A percentile compares a stretch with the other conserved stretches of the same genome.
Conservation (phyloP, 2,113 vertebrate species). For the Indicator maculatus region DNA sequence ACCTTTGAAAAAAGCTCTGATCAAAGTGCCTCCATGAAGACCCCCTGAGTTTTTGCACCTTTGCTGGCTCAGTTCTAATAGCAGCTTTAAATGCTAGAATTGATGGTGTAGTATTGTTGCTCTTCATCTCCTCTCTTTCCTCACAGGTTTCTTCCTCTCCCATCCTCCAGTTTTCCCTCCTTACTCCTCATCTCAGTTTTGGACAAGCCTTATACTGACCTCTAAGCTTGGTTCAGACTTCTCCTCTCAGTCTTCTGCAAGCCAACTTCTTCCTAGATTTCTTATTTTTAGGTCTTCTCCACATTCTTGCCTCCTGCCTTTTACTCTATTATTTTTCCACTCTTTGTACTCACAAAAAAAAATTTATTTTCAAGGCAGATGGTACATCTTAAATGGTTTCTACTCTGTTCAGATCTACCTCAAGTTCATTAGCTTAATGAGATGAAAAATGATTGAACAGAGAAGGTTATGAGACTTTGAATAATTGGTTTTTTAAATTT, state of each 20-base stretch:
- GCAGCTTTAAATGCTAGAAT: not conserved
- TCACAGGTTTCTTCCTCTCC: not conserved
- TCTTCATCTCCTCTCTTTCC: not conserved
- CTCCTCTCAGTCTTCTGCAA: not conserved
- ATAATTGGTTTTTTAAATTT: slow-evolving; percentile 60
- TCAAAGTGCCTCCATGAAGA: not conserved
- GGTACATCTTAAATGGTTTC: not conserved
- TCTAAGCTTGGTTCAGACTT: not conserved
- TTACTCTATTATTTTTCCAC: not conserved
- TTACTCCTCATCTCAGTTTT: not conserved
- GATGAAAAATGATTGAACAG: slow-evolving; percentile 14
- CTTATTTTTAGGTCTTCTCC: not conserved
- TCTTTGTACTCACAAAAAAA: not conserved
- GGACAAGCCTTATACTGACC: not conserved
- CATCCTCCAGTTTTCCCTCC: not conserved
- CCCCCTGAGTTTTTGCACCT: not conserved
- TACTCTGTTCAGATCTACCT: not conserved
- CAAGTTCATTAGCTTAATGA: slow-evolving; percentile 53
- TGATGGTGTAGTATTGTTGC: not conserved
- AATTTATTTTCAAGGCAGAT: not conserved
- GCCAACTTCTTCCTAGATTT: not conserved
- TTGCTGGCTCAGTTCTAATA: not conserved
- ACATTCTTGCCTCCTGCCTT: not conserved
- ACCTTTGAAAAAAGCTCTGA: not conserved
- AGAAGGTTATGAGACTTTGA: slow-evolving; percentile 24